Evolutionary conservation across 2,888 invertebrate genomes (phyloP), one percentile per base, ranked within the genome.

Genomic region (Crioceris asparagi): DNA sequence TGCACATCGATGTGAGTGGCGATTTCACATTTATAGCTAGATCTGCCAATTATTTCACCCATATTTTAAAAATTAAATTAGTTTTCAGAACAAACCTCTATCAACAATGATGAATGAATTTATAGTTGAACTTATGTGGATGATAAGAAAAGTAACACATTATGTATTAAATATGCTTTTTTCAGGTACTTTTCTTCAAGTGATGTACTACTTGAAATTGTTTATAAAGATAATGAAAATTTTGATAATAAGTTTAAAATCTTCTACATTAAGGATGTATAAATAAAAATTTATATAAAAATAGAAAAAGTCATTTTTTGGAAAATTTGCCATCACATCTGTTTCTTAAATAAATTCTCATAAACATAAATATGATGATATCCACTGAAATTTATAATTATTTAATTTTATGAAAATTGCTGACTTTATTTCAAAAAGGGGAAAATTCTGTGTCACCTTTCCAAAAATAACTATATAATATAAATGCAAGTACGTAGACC

Each of bases 121-220:
- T 7, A 10, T 21, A 10, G 10, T 10, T 21, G 21, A 10, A 7
- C 6, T 21, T 21, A 6, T 21, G 21, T 21, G 21, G 10, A 21
- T 7, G 26, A 3, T 5, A 7, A 26, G 3, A 3, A 7, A 8
- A 11, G 7, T 26, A 6, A 5, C 27, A 6, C 27, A 6, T 10
- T 26, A 35, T 26, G 21, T 29, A 17, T 29, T 38, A 36, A 32
- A 36, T 17, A 21, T 31, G 10, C 10, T 2, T 11, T 27, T 8
- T 27, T 27, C 27, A 27, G 27, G 27, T 27, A 27, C 27, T 2
- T 25, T 25, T 7, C 4, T 7, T 25, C 4, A 27, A 27, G 27
- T 27, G 27, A 27, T 27, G 27, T 27, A 5, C 27, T 8, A 27
- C 4, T 6, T 2, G 27, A n/a, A 27, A 27, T 27, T 27, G 15